Conservation (phyloP, 2,888 invertebrate genomes). For the Horisme vitalbata region DNA sequence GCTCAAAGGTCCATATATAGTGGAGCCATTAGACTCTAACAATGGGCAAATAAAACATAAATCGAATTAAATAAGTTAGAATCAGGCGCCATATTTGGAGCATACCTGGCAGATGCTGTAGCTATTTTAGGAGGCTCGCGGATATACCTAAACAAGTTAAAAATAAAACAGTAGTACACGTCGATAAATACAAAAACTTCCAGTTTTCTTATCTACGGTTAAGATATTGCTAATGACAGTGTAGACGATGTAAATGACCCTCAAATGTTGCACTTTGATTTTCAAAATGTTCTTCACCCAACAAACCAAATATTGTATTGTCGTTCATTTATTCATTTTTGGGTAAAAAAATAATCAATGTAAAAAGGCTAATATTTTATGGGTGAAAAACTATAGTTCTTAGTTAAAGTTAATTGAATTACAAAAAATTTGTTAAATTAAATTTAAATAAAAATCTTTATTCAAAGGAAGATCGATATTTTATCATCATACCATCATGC, state of each 20-base stretch:
- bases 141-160: conserved; percentile 5
- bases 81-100: conserved; percentile 11
- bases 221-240: neutral
- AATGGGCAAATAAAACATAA: conserved; percentile 24
- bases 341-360: too few relatives aligned
- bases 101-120: conserved; percentile 4
- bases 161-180: conserved; percentile 6
- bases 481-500: conserved; percentile 34
- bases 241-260: too few relatives aligned
- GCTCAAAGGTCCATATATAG: conserved; percentile 8
- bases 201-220: neutral
- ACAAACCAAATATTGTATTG: too few relatives aligned
- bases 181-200: neutral
- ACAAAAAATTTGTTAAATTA: too few relatives aligned
- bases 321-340: too few relatives aligned
- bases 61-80: conserved; percentile 21
- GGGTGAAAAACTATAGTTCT: too few relatives aligned
- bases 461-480: conserved; percentile 6
- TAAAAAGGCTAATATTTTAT: too few relatives aligned
- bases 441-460: too few relatives aligned
- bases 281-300: too few relatives aligned
- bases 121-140: conserved; percentile 13
- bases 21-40: conserved; percentile 3
- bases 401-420: too few relatives aligned
- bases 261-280: too few relatives aligned